phyloP scores from a whole-genome alignment of 1,140 invertebrate species.

The Bombyx mori region ASM3026992v2 NC_085131.1:6176001-6176500 shows the following conservation, averaged over 20 bases:
- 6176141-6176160: conserved; percentile 61
- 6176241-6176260: conserved; percentile 23
- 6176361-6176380: conserved; percentile 81
- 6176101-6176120: conserved; percentile 69
- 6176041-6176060: conserved; percentile 65
- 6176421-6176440: conserved; percentile 86
- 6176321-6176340: conserved; percentile 76
- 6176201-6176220: conserved; percentile 8
- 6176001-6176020: conserved; percentile 22
- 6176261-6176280: conserved; percentile 83
- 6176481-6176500: conserved; percentile 78
- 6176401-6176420: conserved; percentile 86
- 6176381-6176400: conserved; percentile 78
- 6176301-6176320: conserved; percentile 80
- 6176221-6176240: conserved; percentile 11
- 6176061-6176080: conserved; percentile 60
- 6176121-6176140: conserved; percentile 57
- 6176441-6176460: conserved; percentile 82
- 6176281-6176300: conserved; percentile 82
- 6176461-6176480: conserved; percentile 85
- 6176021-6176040: conserved; percentile 46
- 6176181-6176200: conserved; percentile 4
- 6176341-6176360: conserved; percentile 77
- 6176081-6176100: conserved; percentile 25
- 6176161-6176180: conserved; percentile 23